Evolutionary conservation across 2,888 invertebrate genomes (phyloP).

Genomic region (Drosophila imparisetae): DNA sequence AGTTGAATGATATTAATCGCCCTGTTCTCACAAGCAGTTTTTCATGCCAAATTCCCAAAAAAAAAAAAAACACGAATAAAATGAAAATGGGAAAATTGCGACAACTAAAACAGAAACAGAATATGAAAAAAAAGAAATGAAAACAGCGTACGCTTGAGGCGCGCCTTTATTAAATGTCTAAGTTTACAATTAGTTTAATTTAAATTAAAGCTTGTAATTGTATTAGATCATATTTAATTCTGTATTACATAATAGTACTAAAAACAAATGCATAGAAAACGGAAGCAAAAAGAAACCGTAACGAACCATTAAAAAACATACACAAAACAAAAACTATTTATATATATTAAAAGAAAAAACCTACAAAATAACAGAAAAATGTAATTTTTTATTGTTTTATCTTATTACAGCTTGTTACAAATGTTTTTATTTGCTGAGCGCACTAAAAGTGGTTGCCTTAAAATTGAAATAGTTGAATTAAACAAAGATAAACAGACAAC

Average conservation of each 20-base stretch:
- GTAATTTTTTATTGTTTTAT: slow-evolving; percentile 30
- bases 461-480: slow-evolving; percentile 25
- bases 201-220: slow-evolving; percentile 63
- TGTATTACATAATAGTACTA: slow-evolving; percentile 76
- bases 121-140: slow-evolving; percentile 21
- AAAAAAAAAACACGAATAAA: slow-evolving; percentile 18
- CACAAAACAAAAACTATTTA: slow-evolving; percentile 56
- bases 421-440: slow-evolving; percentile 30
- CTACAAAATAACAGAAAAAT: slow-evolving; percentile 6
- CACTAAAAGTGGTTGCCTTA: slow-evolving; percentile 35
- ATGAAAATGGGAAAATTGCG: slow-evolving; percentile 24
- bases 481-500: background rate
- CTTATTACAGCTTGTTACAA: slow-evolving; percentile 36
- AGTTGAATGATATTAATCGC: slow-evolving; percentile 66
- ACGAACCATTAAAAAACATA: slow-evolving; percentile 46
- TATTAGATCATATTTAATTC: slow-evolving; percentile 68
- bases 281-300: slow-evolving; percentile 16
- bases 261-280: slow-evolving; percentile 47
- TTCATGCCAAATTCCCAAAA: slow-evolving; percentile 19
- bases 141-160: slow-evolving; percentile 59
- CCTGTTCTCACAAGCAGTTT: slow-evolving; percentile 18
- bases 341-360: slow-evolving; percentile 58
- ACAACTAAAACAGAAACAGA: slow-evolving; percentile 21
- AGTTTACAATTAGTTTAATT: slow-evolving; percentile 75
- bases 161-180: slow-evolving; percentile 73